Evolutionary conservation across 2,888 invertebrate genomes (phyloP), one percentile per base, ranked within the genome.

Genomic region (Hirtodrosophila duncani): DNA sequence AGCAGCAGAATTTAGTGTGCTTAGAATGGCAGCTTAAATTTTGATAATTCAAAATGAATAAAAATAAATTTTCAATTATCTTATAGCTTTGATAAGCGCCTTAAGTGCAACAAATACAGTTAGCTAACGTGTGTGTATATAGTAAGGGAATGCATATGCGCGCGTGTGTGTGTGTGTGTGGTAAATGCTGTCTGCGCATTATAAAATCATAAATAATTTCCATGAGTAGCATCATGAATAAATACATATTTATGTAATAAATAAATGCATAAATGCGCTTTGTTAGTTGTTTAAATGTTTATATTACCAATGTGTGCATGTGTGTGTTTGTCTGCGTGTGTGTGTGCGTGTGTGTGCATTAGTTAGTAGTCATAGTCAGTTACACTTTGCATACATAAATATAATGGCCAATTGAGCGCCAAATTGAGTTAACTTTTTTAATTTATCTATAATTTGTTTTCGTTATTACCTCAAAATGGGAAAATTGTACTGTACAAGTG

Each of bases 231-330:
- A 51, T 43, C 50, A 64, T 64, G 46, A 64, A 67, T 69, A 70
- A 60, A 63, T 66, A 36, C 31, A 56, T 51, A 27, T n/a, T n/a
- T n/a, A n/a, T n/a, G n/a, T n/a, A 31, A 38, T 34, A 21, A 10
- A 21, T 43, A 43, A 48, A 48, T 58, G 64, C 58, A 55, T 69
- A 65, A 50, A 57, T 53, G 57, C 63, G 78, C 67, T 74, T 78
- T 71, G 74, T 78, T 78, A 71, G 75, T 66, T 71, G 63, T 74
- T 74, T 60, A 61, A 55, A 52, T 51, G 61, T 75, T 74, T 11
- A 50, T 37, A 27, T 20, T n/a, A n/a, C n/a, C n/a, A n/a, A n/a
- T n/a, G n/a, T 24, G 9, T 24, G 9, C n/a, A 24, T 24, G 9
- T 24, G 9, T n/a, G n/a, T n/a, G n/a, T n/a, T n/a, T n/a, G n/a